A percentile compares a stretch with the other conserved stretches of the same genome.
Conservation (phyloP, 2,888 invertebrate genomes). For the Plutella xylostella region DNA sequence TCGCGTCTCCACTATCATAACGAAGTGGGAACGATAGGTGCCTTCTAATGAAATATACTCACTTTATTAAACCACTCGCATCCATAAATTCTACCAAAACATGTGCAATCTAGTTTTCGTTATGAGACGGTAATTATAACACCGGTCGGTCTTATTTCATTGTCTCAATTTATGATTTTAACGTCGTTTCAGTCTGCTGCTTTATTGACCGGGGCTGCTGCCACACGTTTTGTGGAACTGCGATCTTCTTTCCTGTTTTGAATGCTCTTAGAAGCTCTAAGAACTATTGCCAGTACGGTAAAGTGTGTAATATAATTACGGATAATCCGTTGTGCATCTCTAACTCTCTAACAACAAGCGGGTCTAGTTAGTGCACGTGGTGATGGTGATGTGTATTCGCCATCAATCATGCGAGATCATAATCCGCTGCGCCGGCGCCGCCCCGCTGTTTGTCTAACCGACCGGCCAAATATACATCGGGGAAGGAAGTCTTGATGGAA, state of each 20-base stretch:
- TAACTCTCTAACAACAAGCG: not conserved
- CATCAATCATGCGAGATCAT: slow-evolving; percentile 62
- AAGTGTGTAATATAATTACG: not conserved
- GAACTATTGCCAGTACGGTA: no score
- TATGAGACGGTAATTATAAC: not conserved
- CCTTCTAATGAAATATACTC: not conserved
- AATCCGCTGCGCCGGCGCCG: slow-evolving; percentile 43
- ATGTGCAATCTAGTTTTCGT: not conserved
- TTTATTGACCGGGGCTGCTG: no score
- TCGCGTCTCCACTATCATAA: slow-evolving; percentile 3
- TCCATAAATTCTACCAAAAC: slow-evolving; percentile 1
- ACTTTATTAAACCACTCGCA: not conserved
- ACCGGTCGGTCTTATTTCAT: not conserved
- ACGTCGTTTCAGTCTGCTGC: not conserved
- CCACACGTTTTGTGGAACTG: no score
- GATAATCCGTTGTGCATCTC: not conserved
- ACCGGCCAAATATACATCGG: slow-evolving; percentile 49
- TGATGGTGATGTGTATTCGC: slow-evolving; percentile 34
- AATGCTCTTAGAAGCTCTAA: no score
- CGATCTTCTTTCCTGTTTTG: no score
- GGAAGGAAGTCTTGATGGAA: no score
- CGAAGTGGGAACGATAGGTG: not conserved
- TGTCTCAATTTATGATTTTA: not conserved
- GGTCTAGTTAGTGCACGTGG: slow-evolving; percentile 2
- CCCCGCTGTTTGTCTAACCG: slow-evolving; percentile 55